A percentile compares a stretch with the other conserved stretches of the same genome.
These are phyloP conservation scores for Orussus abietinus DNA, from an alignment of 1,140 invertebrate genomes.

Conservation along the genomic window DNA sequence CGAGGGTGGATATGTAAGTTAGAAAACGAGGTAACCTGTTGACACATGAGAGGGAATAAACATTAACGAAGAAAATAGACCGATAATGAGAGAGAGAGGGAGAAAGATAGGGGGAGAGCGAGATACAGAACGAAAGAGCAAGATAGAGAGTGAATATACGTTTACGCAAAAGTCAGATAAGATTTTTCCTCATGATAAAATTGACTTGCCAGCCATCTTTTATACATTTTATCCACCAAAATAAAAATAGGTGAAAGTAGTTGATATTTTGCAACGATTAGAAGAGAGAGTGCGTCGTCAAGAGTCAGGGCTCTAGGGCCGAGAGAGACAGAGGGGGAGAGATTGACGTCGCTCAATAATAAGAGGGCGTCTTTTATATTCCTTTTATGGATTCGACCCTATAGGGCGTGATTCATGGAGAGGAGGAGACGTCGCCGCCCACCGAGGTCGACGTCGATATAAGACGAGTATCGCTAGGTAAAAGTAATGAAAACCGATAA, in stretches of 20 bases:
- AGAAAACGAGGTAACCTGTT: conserved; percentile 34
- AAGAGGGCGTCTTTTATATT: too few relatives aligned
- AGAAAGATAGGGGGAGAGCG: conserved; percentile 7
- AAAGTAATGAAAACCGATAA: too few relatives aligned
- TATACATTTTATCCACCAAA: conserved; percentile 50
- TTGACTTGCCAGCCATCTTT: conserved; percentile 54
- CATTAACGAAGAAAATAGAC: conserved; percentile 17
- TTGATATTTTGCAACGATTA: conserved; percentile 54
- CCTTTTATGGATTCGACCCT: too few relatives aligned
- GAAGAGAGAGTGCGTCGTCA: conserved; percentile 29
- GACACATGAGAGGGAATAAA: conserved; percentile 31
- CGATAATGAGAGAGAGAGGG: conserved; percentile 19
- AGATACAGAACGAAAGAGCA: conserved; percentile 2
- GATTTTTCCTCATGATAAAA: conserved; percentile 46
- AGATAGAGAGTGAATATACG: conserved; percentile 27
- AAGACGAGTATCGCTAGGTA: too few relatives aligned
- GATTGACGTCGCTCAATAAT: too few relatives aligned
- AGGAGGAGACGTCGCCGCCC: too few relatives aligned
- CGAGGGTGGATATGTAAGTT: conserved; percentile 44
- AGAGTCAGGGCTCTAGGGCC: background rate
- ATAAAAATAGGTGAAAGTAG: conserved; percentile 47
- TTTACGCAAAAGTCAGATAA: conserved; percentile 38
- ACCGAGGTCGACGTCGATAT: background rate
- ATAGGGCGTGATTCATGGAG: too few relatives aligned
- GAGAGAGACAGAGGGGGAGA: background rate